Percentiles rank a stretch among this genome's conserved stretches.
These are phyloP conservation scores for Pristionchus exspectatus DNA, from an alignment of 2,888 invertebrate species.

Conservation along the genomic window DNA sequence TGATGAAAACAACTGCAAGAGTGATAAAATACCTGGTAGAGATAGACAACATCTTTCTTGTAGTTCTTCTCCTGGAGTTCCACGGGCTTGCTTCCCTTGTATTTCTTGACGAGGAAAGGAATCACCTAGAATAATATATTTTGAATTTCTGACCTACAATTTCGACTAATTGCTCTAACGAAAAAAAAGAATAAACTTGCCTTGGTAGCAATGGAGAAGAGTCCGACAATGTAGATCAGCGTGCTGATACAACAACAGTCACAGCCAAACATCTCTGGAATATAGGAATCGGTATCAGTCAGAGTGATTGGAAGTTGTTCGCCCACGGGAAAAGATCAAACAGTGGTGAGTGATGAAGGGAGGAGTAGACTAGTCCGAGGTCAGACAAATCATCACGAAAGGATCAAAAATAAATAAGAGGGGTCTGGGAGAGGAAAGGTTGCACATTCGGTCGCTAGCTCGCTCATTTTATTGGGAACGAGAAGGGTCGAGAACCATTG, in stretches of 20 bases:
- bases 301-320: no score
- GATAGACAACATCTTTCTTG: slow-evolving; percentile 74
- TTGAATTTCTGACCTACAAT: no score
- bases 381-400: not conserved
- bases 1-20: not conserved
- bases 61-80: slow-evolving; percentile 59
- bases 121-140: slow-evolving; percentile 22
- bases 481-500: slow-evolving; percentile 37
- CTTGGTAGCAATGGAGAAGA: slow-evolving; percentile 7
- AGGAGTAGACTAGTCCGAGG: no score
- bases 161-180: no score
- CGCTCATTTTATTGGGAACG: not conserved
- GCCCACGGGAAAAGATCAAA: no score
- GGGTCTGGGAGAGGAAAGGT: not conserved
- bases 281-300: not conserved
- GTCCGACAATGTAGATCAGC: slow-evolving; percentile 1
- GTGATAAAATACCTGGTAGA: slow-evolving; percentile 62
- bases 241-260: slow-evolving; percentile 34
- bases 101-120: slow-evolving; percentile 10
- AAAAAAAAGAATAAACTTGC: not conserved
- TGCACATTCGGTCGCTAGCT: not conserved
- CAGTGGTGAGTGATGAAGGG: no score
- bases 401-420: no score
- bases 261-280: not conserved
- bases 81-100: not conserved